phyloP scores from a whole-genome alignment of 2,113 vertebrate species.

The Diglossa brunneiventris region DNA sequence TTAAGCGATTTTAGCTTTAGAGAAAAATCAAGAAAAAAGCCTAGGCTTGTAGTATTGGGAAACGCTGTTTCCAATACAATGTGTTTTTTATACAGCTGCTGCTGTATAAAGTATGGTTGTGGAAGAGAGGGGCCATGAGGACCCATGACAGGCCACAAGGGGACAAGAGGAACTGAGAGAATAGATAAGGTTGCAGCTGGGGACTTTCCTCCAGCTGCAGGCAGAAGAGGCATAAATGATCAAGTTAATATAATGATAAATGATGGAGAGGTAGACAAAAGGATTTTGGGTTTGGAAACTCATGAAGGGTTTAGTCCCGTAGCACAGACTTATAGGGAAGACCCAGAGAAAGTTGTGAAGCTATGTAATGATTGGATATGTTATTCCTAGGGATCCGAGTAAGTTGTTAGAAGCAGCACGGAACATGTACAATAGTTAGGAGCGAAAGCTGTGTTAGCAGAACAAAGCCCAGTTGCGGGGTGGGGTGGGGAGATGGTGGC shows the following conservation, averaged over 20 bases:
- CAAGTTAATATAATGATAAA: background rate
- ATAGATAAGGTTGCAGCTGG: background rate
- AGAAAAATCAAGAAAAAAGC: background rate
- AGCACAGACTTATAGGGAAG: background rate
- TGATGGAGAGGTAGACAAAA: background rate
- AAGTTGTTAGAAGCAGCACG: background rate
- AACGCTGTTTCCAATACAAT: background rate
- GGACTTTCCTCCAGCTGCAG: background rate
- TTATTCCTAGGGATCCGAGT: background rate
- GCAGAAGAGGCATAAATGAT: background rate
- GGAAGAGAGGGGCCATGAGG: background rate
- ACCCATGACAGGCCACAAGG: background rate
- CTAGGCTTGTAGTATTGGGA: background rate
- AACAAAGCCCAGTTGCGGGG: background rate
- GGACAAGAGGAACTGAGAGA: background rate
- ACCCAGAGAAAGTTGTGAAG: background rate
- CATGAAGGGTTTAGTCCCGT: background rate
- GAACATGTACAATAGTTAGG: background rate
- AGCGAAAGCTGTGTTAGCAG: background rate
- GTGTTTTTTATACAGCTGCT: too few relatives aligned
- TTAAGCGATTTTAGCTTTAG: background rate
- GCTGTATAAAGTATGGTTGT: background rate
- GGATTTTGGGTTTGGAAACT: background rate
- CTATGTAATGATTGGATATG: background rate
- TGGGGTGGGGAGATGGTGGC: too few relatives aligned